A percentile compares a stretch with the other conserved stretches of the same genome.
phyloP scores from a whole-genome alignment of 53 echinoderm and acorn worm genomes.

The Holothuria scabra region DNA sequence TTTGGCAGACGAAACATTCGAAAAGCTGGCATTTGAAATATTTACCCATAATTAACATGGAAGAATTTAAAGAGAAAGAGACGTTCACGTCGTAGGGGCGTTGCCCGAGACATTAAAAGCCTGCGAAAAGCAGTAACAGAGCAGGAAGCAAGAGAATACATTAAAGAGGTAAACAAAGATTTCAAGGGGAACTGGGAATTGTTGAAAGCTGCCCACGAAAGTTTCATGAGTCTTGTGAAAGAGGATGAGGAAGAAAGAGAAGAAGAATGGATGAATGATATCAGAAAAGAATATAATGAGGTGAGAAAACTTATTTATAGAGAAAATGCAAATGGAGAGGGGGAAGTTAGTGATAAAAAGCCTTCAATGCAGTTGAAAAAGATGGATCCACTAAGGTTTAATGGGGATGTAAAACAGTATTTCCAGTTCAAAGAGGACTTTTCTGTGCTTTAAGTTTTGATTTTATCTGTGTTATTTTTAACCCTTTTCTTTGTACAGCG shows the following conservation, averaged over 20 bases:
- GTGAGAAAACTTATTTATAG: neutral
- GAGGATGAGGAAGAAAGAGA: neutral
- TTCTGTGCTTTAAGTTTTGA: too few relatives aligned
- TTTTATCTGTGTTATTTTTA: too few relatives aligned
- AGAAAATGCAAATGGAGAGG: neutral
- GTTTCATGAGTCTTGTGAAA: neutral
- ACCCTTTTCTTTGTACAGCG: too few relatives aligned
- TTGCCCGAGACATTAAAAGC: neutral
- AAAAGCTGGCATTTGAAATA: too few relatives aligned
- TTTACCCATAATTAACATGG: too few relatives aligned
- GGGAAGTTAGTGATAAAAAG: neutral
- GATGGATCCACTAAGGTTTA: conserved; percentile 18
- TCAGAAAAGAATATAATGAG: neutral
- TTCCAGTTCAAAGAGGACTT: conserved; percentile 9
- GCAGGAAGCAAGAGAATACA: neutral
- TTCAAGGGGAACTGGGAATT: conserved; percentile 10
- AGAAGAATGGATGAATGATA: neutral
- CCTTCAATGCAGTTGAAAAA: conserved; percentile 19
- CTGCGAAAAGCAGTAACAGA: neutral
- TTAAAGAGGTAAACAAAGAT: neutral
- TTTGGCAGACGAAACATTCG: too few relatives aligned
- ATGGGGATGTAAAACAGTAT: conserved; percentile 4
- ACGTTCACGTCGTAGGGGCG: neutral
- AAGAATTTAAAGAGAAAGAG: neutral
- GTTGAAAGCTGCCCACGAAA: conserved; percentile 8